Conservation (phyloP, 1,140 invertebrate species). For the Lanistes nyassanus region DNA sequence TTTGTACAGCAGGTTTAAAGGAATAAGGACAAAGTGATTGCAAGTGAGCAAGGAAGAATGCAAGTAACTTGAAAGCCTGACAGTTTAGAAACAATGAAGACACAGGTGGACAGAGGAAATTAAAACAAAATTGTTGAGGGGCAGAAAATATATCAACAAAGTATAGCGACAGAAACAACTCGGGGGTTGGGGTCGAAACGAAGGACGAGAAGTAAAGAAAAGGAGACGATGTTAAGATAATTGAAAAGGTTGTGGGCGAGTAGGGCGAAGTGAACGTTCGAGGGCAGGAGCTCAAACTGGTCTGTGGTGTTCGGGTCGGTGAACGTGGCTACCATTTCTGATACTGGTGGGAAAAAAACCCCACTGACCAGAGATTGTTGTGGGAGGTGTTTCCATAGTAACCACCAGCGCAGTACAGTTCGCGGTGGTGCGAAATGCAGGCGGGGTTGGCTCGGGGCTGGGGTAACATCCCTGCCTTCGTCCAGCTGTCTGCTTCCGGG, state of each 20-base stretch:
- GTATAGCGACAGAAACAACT: no score
- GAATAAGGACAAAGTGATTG: no score
- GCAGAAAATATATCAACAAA: no score
- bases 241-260: background rate
- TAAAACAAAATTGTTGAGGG: no score
- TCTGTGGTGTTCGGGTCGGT: background rate
- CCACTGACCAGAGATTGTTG: slow-evolving; percentile 49
- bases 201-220: no score
- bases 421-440: slow-evolving; percentile 29
- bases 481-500: slow-evolving; percentile 39
- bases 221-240: no score
- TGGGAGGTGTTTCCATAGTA: slow-evolving; percentile 38
- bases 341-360: background rate
- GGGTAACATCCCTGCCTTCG: slow-evolving; percentile 34
- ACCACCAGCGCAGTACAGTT: slow-evolving; percentile 48
- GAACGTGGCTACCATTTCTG: background rate
- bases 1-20: no score
- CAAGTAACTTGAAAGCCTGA: no score
- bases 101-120: no score
- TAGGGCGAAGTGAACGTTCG: background rate
- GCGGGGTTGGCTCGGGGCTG: slow-evolving; percentile 39
- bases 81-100: no score
- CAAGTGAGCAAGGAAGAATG: no score
- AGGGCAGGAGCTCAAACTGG: background rate
- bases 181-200: no score